Percentiles rank a stretch among this genome's conserved stretches.
These are phyloP conservation scores for Catocala sponsa DNA, from an alignment of 2,888 invertebrate species.

Conservation along the genomic window DNA sequence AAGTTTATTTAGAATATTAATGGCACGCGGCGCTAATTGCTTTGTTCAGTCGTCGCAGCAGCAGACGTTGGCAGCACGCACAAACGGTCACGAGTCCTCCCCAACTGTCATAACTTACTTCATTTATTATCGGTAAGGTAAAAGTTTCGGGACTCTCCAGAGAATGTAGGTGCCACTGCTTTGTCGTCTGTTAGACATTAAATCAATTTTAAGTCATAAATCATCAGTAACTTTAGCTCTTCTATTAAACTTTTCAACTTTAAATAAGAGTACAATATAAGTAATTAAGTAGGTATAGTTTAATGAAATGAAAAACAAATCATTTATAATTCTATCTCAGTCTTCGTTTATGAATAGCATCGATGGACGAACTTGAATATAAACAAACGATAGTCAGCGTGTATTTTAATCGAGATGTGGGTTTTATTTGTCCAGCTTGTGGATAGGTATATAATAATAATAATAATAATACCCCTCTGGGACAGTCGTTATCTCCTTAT, in stretches of 20 bases:
- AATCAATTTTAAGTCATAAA: conserved; percentile 64
- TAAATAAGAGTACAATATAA: conserved; percentile 18
- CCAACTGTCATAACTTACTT: conserved; percentile 63
- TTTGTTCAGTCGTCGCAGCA: conserved; percentile 34
- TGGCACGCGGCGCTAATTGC: conserved; percentile 45
- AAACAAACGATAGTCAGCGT: too few relatives aligned
- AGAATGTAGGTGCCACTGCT: conserved; percentile 47
- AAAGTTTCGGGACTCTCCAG: conserved; percentile 58
- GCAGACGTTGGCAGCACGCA: conserved; percentile 47
- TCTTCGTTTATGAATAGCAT: too few relatives aligned
- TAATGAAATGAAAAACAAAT: not conserved
- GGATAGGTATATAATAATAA: too few relatives aligned
- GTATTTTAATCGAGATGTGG: too few relatives aligned
- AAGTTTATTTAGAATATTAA: conserved; percentile 36
- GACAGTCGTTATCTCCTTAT: too few relatives aligned
- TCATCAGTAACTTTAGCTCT: conserved; percentile 40
- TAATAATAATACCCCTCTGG: too few relatives aligned
- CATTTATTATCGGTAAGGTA: conserved; percentile 65
- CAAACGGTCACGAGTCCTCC: conserved; percentile 59
- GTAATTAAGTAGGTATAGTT: too few relatives aligned
- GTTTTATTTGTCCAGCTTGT: too few relatives aligned
- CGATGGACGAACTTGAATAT: too few relatives aligned
- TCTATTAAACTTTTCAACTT: conserved; percentile 33
- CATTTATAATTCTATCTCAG: too few relatives aligned
- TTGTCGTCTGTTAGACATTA: conserved; percentile 59